Evolutionary conservation across 30 jellyfish, hydroid and myxozoan genomes (phyloP), one percentile per base, ranked within the genome.

Genomic region (Catostylus mosaicus): DNA sequence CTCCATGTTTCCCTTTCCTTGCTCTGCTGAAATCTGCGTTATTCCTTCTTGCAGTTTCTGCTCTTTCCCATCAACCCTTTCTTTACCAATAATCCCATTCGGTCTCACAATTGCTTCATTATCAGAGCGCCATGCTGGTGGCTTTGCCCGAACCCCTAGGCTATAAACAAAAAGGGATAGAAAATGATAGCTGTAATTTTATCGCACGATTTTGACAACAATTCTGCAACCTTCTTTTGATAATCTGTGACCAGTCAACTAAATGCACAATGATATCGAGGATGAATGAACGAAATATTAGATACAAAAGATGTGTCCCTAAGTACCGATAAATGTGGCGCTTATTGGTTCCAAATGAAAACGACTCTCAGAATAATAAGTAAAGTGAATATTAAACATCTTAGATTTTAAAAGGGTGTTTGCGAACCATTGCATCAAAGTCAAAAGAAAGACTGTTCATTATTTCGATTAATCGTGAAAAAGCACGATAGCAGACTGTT

Each of bases 101-200:
- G 78, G 78, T 65, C 65, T 43, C 33, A 27, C 45, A 9, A 60
- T 51, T 5, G 65, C 86, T 52, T 45, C 79, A 27, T 69, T 82
- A 31, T 70, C 84, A 3, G 82, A 67, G 12, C 73, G 92, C 98
- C 98, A 91, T 9, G 78, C 75, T 7, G 98, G 98, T n/a, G 94
- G 98, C 74, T 86, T 85, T 1, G 98, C 98, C 9, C 98, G 90
- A n/a, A 91, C 98, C 59, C 98, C 98, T 30, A 77, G 36, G 14
- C 98, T 91, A 36, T 20, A 67, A 54, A 51, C 29, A 83, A 56
- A 36, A 24, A 11, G n/a, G 24, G n/a, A n/a, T n/a, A n/a, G n/a
- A n/a, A n/a, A n/a, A n/a, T n/a, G n/a, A n/a, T 1, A 47, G 61
- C 18, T 47, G 20, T 20, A 24, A 63, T 8, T 0, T 24, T 26